A percentile compares a stretch with the other conserved stretches of the same genome.
phyloP scores from a whole-genome alignment of 2,113 vertebrate species.

The Mormoops blainvillei region DNA sequence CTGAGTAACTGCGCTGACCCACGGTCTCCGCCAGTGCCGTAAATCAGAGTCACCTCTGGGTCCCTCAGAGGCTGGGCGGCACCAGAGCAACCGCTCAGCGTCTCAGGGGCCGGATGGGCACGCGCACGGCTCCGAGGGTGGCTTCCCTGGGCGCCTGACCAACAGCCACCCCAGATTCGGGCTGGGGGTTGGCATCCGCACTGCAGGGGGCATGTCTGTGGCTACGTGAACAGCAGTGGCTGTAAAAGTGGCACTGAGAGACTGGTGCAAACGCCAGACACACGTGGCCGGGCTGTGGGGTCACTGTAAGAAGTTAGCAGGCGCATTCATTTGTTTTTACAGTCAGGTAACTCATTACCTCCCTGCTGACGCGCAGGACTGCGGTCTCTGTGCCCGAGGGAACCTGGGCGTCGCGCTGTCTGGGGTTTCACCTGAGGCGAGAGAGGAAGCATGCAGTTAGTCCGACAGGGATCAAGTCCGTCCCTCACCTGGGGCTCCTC shows the following conservation, averaged over 20 bases:
- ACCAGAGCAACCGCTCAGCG: not conserved
- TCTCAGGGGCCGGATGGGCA: not conserved
- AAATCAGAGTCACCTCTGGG: not conserved
- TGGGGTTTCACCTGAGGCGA: constrained; percentile 62
- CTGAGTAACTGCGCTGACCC: not conserved
- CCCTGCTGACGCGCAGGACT: constrained; percentile 74
- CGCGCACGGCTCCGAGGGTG: too few species aligned
- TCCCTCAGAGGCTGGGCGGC: not conserved
- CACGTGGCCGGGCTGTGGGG: fast-evolving
- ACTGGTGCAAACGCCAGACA: not conserved
- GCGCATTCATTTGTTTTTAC: fast-evolving
- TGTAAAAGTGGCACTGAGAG: fast-evolving
- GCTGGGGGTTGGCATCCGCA: fast-evolving
- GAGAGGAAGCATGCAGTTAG: not conserved
- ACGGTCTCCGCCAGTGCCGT: fast-evolving
- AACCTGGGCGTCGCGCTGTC: constrained; percentile 60
- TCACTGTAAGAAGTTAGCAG: fast-evolving
- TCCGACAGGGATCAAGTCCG: too few species aligned
- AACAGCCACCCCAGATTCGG: not conserved
- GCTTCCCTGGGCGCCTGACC: fast-evolving
- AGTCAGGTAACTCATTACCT: constrained; percentile 76
- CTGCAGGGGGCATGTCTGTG: fast-evolving
- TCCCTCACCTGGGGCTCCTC: fast-evolving
- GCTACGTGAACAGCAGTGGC: fast-evolving
- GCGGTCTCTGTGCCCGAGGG: constrained; percentile 72